Evolutionary conservation across 2,797 vertebrate species (phyloP).

Genomic region (Cuniculus paca): DNA sequence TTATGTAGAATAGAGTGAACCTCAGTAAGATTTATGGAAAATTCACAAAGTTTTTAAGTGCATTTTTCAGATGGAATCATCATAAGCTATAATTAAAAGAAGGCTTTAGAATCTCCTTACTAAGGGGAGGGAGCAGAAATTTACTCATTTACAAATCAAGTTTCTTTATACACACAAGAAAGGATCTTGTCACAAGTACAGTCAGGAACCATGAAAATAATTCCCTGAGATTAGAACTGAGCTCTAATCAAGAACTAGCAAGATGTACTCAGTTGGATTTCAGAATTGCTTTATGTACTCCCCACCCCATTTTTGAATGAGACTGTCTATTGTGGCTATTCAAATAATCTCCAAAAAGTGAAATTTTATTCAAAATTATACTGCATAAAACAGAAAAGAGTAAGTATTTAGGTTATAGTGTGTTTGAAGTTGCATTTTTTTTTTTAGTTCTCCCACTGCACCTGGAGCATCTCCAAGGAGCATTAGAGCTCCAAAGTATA

Average conservation of each 20-base stretch:
- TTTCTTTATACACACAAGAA: neutral
- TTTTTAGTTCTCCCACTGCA: neutral
- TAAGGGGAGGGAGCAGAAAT: neutral
- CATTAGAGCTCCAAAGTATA: neutral
- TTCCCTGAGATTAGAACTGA: neutral
- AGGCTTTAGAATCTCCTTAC: neutral
- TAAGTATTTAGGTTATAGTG: neutral
- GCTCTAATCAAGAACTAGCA: too few relatives aligned
- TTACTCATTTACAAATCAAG: neutral
- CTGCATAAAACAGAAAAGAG: neutral
- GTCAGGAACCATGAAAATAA: neutral
- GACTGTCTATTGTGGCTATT: neutral
- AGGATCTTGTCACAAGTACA: neutral
- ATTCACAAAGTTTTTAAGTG: neutral
- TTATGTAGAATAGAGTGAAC: neutral
- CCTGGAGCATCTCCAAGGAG: neutral
- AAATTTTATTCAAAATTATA: constrained; percentile 23
- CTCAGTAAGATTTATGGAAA: neutral
- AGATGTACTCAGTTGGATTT: neutral
- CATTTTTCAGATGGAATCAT: neutral
- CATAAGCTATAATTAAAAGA: neutral
- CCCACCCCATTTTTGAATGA: neutral
- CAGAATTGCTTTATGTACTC: neutral
- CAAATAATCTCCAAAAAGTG: neutral
- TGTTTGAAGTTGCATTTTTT: neutral